Conservation (phyloP, 2,113 vertebrate genomes). For the Xiphophorus couchianus region DNA sequence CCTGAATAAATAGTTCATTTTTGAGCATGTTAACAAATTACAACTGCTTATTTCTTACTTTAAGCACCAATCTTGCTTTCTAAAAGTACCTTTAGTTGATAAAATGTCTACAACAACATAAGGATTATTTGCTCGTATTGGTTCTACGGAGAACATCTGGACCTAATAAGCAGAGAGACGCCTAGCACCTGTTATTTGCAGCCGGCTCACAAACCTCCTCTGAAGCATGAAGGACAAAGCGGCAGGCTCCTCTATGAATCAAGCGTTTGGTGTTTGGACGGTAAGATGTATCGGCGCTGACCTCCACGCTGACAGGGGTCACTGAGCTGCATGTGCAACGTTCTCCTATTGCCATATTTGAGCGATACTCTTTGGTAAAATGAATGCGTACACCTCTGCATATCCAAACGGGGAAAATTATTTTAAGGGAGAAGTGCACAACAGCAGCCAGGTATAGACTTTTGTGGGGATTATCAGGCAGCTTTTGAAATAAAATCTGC, state of each 20-base stretch:
- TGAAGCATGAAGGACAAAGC: slow-evolving; percentile 76
- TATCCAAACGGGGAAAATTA: background rate
- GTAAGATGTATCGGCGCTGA: slow-evolving; percentile 45
- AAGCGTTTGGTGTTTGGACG: slow-evolving; percentile 42
- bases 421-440: background rate
- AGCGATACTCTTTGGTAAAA: slow-evolving; percentile 11
- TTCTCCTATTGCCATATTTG: slow-evolving; percentile 36
- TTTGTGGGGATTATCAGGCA: too few species aligned
- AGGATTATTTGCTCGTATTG: slow-evolving; percentile 50
- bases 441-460: too few species aligned
- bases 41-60: background rate
- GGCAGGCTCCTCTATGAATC: slow-evolving; percentile 33
- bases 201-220: slow-evolving; percentile 62
- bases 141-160: slow-evolving; percentile 71
- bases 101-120: slow-evolving; percentile 11
- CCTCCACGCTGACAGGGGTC: slow-evolving; percentile 50
- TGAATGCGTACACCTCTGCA: slow-evolving; percentile 8
- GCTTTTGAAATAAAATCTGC: too few species aligned
- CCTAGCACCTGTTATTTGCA: slow-evolving; percentile 72
- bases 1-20: background rate
- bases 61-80: slow-evolving; percentile 3
- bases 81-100: slow-evolving; percentile 6
- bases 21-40: background rate
- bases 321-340: slow-evolving; percentile 34
- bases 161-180: slow-evolving; percentile 58